Evolutionary conservation across 2,888 invertebrate genomes (phyloP), one percentile per base, ranked within the genome.

Genomic region (Limenitis camilla): DNA sequence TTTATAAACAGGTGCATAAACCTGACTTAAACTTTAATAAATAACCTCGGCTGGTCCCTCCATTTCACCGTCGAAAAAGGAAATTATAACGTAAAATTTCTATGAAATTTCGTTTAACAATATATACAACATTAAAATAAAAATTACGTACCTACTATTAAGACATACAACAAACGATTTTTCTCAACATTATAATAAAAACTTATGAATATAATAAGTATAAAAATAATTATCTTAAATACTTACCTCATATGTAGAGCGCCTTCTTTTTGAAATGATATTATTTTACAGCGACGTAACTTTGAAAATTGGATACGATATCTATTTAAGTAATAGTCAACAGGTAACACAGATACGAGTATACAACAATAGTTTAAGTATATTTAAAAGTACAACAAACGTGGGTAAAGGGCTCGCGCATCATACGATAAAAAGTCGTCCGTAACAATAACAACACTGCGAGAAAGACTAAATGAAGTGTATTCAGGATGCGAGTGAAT

Each of bases 331-430:
- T 72, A 81, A 76, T 82, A 85, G 81, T 82, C 76, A 86, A 86
- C 85, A 84, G 80, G 75, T 86, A 86, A 85, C 84, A 85, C 83
- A 83, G 84, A 78, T 82, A 74, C 68, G 78, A 83, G 81, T 81
- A 74, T 76, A 73, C 62, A 81, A 81, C 79, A 85, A 84, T 79
- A 81, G 82, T 78, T 72, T 80, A 84, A 81, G 85, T 76, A 79
- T 81, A 72, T 81, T 74, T 76, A 84, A 83, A 84, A 79, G 79
- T 82, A 76, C 76, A 83, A 84, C 83, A 81, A 71, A 65, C 71
- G 72, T 69, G 71, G 62, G 59, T 67, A 60, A 52, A 58, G 59
- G 58, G 60, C 56, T 58, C 66, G 69, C 68, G 66, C 58, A 58
- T 51, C 62, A 71, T 76, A 74, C 67, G 63, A 69, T 64, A 68